Base-by-base conservation (phyloP, 1,140 invertebrate genomes). In the Hypsibius dujardini region DNA sequence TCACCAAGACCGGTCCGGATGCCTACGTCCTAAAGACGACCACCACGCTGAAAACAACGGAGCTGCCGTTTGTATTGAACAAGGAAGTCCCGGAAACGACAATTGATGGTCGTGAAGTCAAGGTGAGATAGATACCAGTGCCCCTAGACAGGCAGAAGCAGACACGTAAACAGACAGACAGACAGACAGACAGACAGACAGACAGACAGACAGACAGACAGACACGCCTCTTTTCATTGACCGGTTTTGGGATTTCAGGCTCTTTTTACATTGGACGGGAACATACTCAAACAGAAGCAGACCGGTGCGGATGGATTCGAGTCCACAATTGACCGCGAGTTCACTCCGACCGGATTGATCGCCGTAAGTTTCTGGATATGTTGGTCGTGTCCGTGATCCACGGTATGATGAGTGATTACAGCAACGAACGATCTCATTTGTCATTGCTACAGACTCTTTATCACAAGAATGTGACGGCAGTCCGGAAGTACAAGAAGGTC, bases 11-110 rank as follows among this genome's bases (percentile, higher is more conserved):
- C 3, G 87, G 86, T 70, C 28, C 28, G 28, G 87, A 85, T 74
- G 75, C 79, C 1, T 92, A 87, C 80, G 85, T 84, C 1, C 75
- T 93, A 47, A 86, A 86, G 73, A 90, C 89, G 1, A 83, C 83
- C 1, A 90, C 90, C 7, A 88, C 89, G 1, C 91, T 93, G 79
- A 92, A 92, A 78, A 90, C 84, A 74, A 84, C 85, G 0, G 83
- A 86, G 71, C 84, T 88, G 60, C 86, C 83, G 73, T 94, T 93
- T 80, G 89, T 82, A 73, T 82, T 89, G 1, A 88, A 86, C 45
- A 85, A 88, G 74, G 87, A 90, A 77, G 90, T 92, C 78, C 87
- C 90, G 7, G 89, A 93, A 76, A 86, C 87, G 74, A 92, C 90
- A 2, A 82, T 87, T 28, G 90, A 93, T 78, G 90, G 89, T 3